A percentile compares a stretch with the other conserved stretches of the same genome.
Conservation (phyloP, 2,797 vertebrate genomes). For the Coregonus ussuriensis region DNA sequence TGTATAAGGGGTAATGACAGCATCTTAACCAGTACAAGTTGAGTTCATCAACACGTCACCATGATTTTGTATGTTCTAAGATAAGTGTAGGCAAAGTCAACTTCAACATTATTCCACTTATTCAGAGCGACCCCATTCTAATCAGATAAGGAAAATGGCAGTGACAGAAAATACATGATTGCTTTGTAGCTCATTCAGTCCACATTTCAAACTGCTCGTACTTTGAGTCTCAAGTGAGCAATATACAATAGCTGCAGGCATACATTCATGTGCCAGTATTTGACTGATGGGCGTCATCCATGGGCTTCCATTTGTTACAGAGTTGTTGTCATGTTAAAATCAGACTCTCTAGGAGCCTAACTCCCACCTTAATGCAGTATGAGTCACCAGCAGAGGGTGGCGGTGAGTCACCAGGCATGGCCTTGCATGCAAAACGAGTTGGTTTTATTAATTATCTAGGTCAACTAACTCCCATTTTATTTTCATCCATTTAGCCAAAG, state of each 20-base stretch:
- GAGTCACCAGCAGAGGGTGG: slow-evolving; percentile 62
- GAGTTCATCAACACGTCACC: not conserved
- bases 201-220: not conserved
- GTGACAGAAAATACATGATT: slow-evolving; percentile 18
- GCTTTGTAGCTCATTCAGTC: slow-evolving; percentile 10
- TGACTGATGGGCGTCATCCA: slow-evolving; percentile 5
- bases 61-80: not conserved
- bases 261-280: not conserved
- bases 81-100: not conserved
- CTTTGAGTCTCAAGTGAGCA: not conserved
- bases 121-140: not conserved
- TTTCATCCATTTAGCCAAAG: slow-evolving; percentile 50
- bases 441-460: slow-evolving; percentile 75
- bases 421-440: slow-evolving; percentile 50
- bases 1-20: too few relatives aligned
- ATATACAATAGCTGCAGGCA: not conserved
- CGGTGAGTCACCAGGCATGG: slow-evolving; percentile 39
- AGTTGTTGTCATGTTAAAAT: slow-evolving; percentile 5
- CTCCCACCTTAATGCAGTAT: not conserved
- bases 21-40: too few relatives aligned
- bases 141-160: slow-evolving; percentile 28
- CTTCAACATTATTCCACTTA: not conserved
- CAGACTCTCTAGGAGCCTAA: not conserved
- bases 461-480: slow-evolving; percentile 60
- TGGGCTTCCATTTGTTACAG: not conserved